Base-by-base conservation (phyloP, 2,888 invertebrate genomes). In the Timema podura region DNA sequence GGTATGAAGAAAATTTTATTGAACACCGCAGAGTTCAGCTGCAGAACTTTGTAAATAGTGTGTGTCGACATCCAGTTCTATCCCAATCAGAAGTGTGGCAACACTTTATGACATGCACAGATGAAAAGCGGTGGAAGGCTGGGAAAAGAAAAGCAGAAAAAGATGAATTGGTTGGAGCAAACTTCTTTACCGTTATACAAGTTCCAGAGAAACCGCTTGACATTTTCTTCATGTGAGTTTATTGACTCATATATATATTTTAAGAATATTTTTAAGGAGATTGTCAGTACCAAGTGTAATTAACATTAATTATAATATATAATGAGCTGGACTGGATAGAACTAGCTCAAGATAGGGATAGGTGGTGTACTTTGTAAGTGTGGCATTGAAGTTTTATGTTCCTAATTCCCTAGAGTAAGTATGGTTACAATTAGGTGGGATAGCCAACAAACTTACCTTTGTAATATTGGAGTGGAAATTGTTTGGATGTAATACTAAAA, bases 1-100 rank as follows among this genome's bases (percentile, higher is more conserved):
- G 97, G 67, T 98, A 97, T 82, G 98, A 99, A 81, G 97, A 98
- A 77, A 95, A 96, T 77, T 92, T 99, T 77, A 95, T 99, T 76
- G 96, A 97, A 79, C 94, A 96, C 79, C 88, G 99, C 69, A 89
- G 96, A 80, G 91, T 92, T 64, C 96, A 96, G 79, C 84, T 99
- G 64, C 98, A 98, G 81, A 91, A 95, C 77, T 99, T 98, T 87
- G 93, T 98, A 5, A 93, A 97, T 83, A 93, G 96, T 85, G 95
- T 99, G 79, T 96, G 97, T 80, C 87, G 94, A 70, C 98, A 99
- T 85, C 98, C 98, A 5, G 94, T 99, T 9, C 83, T 99, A 57
- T 93, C 96, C 5, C 89, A 89, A 76, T 91, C 91, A 77, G 93
- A 94, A 75, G 98, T 98, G 0, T 98, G 97, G 94, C 89, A 92